Conservation (phyloP, 2,113 vertebrate genomes). For the Menura novaehollandiae region DNA sequence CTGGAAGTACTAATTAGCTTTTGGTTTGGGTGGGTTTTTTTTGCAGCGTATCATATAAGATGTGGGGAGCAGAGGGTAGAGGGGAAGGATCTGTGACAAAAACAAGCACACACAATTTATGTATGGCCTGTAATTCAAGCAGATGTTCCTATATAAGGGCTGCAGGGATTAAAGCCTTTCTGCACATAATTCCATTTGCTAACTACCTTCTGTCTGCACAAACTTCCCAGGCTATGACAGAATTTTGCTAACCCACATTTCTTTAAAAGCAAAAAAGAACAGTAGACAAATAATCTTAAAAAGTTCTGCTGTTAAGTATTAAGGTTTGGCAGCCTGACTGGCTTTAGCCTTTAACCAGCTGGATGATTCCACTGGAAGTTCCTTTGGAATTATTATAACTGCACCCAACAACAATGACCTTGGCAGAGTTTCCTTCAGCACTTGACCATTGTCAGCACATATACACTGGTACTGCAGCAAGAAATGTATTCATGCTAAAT, state of each 20-base stretch:
- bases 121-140: slow-evolving; percentile 87
- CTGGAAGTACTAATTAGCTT: slow-evolving; percentile 92
- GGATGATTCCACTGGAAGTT: not conserved
- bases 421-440: not conserved
- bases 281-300: not conserved
- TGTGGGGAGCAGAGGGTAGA: slow-evolving; percentile 57
- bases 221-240: slow-evolving; percentile 62
- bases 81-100: slow-evolving; percentile 79
- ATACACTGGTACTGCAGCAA: not conserved
- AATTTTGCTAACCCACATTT: slow-evolving; percentile 65
- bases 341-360: not conserved
- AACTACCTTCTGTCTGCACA: slow-evolving; percentile 78
- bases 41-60: slow-evolving; percentile 77
- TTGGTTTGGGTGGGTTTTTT: slow-evolving; percentile 7
- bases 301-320: not conserved
- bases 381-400: not conserved
- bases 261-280: not conserved
- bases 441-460: not conserved
- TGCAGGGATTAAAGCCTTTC: slow-evolving; percentile 80
- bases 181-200: slow-evolving; percentile 80
- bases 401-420: not conserved
- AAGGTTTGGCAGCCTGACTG: not conserved
- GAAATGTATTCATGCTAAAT: not conserved
- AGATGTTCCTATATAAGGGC: slow-evolving; percentile 80
- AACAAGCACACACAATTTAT: slow-evolving; percentile 82